Base-by-base conservation (phyloP, 1,140 invertebrate species). In the Papilio helenus region DNA sequence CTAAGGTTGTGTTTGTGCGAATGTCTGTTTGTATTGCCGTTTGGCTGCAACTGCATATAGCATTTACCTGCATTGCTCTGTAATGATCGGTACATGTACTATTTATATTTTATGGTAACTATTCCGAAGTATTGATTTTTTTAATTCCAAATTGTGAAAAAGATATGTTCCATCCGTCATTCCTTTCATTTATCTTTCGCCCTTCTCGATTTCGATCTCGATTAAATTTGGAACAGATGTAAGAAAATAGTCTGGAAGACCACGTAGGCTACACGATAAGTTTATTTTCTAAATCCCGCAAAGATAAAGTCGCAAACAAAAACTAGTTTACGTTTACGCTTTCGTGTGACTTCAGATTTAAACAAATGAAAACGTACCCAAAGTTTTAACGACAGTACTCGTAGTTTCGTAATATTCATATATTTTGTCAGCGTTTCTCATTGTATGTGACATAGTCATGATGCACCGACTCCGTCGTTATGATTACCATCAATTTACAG, bases 1-100 rank as follows among this genome's bases (percentile, higher is more conserved):
- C 18, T 76, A 39, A 26, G n/a, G 49, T 51, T 76, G 74, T 76
- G 73, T 76, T 76, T 76, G 29, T 76, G 73, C 73, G 74, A 76
- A 51, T 76, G 72, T 42, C 5, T 72, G 71, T 73, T 73, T 73
- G 72, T 73, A 42, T 44, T 73, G 39, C n/a, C n/a, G 74, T 76
- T 76, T 34, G 51, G 26, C 34, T 76, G 73, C 20, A 76, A 51
- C 73, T 61, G 51, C 74, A 58, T 76, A 18, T 39, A 58, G 74
- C 8, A 76, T 76, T 76, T 76, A 76, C 29, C 74, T 58, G 74
- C 51, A 76, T 76, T 76, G 51, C 51, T 76, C 9, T 29, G 51
- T 76, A 76, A 76, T 76, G 74, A 55, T 58, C 16, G 16, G 51
- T 18, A 55, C 18, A 20, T n/a, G 51, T 55, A 55, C 18, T 55